Evolutionary conservation across 2,888 invertebrate genomes (phyloP).

Genomic region (Onthophagus sagittarius): DNA sequence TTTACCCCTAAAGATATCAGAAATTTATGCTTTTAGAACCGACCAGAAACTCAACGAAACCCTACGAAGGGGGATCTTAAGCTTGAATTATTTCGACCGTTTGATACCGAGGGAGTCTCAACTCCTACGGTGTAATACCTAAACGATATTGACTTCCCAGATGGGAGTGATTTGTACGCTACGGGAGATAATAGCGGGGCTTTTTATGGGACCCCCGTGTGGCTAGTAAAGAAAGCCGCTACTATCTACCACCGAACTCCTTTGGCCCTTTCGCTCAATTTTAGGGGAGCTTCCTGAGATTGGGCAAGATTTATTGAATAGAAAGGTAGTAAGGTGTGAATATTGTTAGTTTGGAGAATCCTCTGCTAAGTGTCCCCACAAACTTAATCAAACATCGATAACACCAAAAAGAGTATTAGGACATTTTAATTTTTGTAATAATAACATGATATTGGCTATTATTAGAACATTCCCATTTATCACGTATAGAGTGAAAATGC

Average conservation of each 20-base stretch:
- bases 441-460: not conserved
- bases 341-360: not conserved
- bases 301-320: conserved; percentile 12
- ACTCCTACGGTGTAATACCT: conserved; percentile 20
- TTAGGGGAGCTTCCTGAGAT: conserved; percentile 3
- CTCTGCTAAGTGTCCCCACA: not conserved
- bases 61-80: not conserved
- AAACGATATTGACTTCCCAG: conserved; percentile 21
- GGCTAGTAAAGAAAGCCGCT: conserved; percentile 6
- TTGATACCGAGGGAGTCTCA: not conserved
- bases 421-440: too few species aligned
- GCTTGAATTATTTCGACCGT: not conserved
- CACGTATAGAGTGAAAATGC: not conserved
- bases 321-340: not conserved
- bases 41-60: too few species aligned
- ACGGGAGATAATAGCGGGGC: conserved; percentile 8
- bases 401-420: too few species aligned
- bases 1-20: not conserved
- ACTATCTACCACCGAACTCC: not conserved
- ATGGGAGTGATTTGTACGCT: conserved; percentile 21
- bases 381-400: too few species aligned
- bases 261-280: not conserved
- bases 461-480: not conserved
- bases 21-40: not conserved
- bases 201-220: conserved; percentile 9